Conservation (phyloP, 2,113 vertebrate species). For the Carassius auratus region DNA sequence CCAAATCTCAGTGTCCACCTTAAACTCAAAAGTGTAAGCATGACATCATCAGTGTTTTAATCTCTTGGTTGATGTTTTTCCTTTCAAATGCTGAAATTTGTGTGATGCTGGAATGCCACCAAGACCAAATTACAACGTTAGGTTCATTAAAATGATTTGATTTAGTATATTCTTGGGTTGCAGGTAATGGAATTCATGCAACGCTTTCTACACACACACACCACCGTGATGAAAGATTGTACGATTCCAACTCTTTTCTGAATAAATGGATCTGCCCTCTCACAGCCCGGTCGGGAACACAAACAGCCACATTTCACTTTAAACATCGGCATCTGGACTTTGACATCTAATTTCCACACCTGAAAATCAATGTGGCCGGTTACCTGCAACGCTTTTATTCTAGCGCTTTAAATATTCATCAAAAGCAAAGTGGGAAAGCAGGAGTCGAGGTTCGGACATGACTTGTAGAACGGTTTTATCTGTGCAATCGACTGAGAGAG, state of each 20-base stretch:
- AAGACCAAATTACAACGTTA: not conserved
- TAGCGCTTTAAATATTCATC: slow-evolving; percentile 60
- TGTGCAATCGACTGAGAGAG: slow-evolving; percentile 47
- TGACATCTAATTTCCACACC: slow-evolving; percentile 49
- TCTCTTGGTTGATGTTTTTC: not conserved
- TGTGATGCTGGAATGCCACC: not conserved
- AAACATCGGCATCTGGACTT: slow-evolving; percentile 41
- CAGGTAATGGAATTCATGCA: not conserved
- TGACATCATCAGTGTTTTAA: not conserved
- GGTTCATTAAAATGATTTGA: not conserved
- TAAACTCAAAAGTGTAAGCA: not conserved
- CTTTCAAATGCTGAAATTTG: not conserved
- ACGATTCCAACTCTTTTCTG: not conserved
- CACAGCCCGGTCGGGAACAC: slow-evolving; percentile 11
- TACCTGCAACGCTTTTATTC: slow-evolving; percentile 51
- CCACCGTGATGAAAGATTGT: not conserved
- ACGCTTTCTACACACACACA: not conserved
- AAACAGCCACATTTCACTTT: slow-evolving; percentile 55
- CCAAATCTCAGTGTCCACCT: not conserved
- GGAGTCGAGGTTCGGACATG: slow-evolving; percentile 35
- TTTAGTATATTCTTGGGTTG: not conserved
- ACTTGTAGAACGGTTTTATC: slow-evolving; percentile 42
- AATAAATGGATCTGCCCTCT: not conserved
- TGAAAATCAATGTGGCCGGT: slow-evolving; percentile 54
- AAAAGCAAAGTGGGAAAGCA: slow-evolving; percentile 39